Percentiles rank a stretch among this genome's conserved stretches.
These are phyloP conservation scores for Tachina fera DNA, from an alignment of 2,888 invertebrate species.

Conservation along the genomic window DNA sequence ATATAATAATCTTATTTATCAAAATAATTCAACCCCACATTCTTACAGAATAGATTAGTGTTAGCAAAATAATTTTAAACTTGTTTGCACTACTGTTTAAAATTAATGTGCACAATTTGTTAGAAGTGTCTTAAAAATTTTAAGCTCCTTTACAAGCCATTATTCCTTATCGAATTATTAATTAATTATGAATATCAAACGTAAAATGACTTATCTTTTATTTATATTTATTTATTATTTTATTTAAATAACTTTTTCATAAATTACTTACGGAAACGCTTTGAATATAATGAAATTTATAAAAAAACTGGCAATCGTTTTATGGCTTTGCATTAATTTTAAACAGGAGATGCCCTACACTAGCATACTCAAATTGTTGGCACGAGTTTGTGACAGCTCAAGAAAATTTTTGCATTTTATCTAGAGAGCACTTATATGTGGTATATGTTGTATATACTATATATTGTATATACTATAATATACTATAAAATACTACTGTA, in stretches of 20 bases:
- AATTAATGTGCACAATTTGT: constrained; percentile 29
- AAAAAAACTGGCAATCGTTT: background rate
- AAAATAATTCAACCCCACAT: constrained; percentile 15
- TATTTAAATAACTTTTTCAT: constrained; percentile 33
- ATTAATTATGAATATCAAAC: constrained; percentile 50
- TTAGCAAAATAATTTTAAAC: constrained; percentile 4
- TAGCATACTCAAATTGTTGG: too few species aligned
- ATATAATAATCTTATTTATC: constrained; percentile 3
- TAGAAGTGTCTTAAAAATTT: constrained; percentile 20
- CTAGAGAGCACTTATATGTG: too few species aligned
- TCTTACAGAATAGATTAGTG: background rate
- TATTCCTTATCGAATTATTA: constrained; percentile 54
- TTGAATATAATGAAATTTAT: constrained; percentile 21
- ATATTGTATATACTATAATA: too few species aligned
- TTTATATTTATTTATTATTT: constrained; percentile 26
- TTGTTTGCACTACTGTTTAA: constrained; percentile 23
- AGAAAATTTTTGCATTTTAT: too few species aligned
- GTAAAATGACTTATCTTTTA: constrained; percentile 41
- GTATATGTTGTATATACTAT: too few species aligned
- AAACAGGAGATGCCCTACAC: background rate
- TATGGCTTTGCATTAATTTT: constrained; percentile 7
- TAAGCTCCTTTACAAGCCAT: constrained; percentile 35
- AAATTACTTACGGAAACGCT: constrained; percentile 20
- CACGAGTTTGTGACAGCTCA: too few species aligned
- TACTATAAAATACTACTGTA: too few species aligned